Evolutionary conservation across 2,113 vertebrate species (phyloP).

Genomic region (Chaenogobius annularis): DNA sequence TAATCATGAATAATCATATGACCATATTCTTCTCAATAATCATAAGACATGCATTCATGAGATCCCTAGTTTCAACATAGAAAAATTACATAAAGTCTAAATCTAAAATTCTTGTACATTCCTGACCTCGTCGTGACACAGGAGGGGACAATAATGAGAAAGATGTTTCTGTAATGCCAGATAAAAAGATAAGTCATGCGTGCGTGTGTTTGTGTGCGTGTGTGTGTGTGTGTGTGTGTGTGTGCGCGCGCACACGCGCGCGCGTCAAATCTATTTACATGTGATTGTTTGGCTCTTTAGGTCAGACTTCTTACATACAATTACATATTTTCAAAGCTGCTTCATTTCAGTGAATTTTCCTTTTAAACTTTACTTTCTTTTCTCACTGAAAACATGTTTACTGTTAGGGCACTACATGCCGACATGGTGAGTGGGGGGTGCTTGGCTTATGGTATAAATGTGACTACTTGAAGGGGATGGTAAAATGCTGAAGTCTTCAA

Average conservation of each 20-base stretch:
- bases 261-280: constrained; percentile 13
- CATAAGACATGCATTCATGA: no score
- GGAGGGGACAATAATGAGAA: not conserved
- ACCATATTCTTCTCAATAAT: no score
- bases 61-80: not conserved
- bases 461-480: constrained; percentile 35
- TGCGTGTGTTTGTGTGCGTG: not conserved
- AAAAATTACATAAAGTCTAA: not conserved
- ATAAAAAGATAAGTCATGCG: not conserved
- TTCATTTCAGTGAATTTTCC: constrained; percentile 10
- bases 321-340: constrained; percentile 20
- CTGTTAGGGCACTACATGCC: constrained; percentile 11
- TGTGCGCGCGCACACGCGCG: not conserved
- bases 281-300: constrained; percentile 1
- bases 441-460: constrained; percentile 12
- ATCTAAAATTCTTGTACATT: not conserved
- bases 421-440: not conserved
- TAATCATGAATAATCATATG: no score
- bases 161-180: not conserved
- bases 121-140: not conserved
- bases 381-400: constrained; percentile 11
- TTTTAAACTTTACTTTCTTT: not conserved
- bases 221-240: constrained; percentile 4
- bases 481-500: not conserved
- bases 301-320: constrained; percentile 19